A percentile compares a stretch with the other conserved stretches of the same genome.
phyloP scores from a whole-genome alignment of 2,888 invertebrate genomes.

The Hydrotaea diabolus region DNA sequence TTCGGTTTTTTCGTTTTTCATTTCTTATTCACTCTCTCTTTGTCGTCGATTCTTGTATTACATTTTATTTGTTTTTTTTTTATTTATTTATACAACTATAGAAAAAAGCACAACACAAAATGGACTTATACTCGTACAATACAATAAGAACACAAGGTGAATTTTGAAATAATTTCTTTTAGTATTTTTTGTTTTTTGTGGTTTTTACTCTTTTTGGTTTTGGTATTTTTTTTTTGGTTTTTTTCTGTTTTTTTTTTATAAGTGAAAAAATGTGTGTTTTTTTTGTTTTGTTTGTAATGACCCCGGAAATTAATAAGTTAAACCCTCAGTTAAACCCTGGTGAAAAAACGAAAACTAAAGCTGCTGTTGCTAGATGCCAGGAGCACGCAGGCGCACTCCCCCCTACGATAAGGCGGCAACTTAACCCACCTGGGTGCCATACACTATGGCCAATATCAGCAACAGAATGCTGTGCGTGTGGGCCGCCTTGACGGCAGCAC shows the following conservation, averaged over 20 bases:
- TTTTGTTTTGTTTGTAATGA: constrained; percentile 18
- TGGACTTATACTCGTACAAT: constrained; percentile 61
- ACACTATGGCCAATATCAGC: constrained; percentile 60
- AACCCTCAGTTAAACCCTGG: constrained; percentile 25
- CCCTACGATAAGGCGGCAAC: neutral
- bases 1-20: neutral
- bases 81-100: constrained; percentile 69
- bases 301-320: constrained; percentile 31
- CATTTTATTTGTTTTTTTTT: too few species aligned
- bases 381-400: constrained; percentile 12
- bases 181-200: constrained; percentile 23
- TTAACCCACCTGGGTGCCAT: constrained; percentile 65
- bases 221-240: neutral
- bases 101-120: constrained; percentile 62
- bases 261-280: constrained; percentile 17
- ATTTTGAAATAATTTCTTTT: constrained; percentile 59
- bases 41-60: constrained; percentile 44
- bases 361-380: neutral
- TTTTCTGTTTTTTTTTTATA: constrained; percentile 12
- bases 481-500: constrained; percentile 35
- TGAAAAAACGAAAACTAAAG: constrained; percentile 32
- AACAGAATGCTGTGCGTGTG: constrained; percentile 48
- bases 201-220: constrained; percentile 27
- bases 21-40: constrained; percentile 48
- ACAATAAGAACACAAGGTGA: constrained; percentile 67